Evolutionary conservation across 2,797 vertebrate genomes (phyloP).

Genomic region (Muscicapa striata): DNA sequence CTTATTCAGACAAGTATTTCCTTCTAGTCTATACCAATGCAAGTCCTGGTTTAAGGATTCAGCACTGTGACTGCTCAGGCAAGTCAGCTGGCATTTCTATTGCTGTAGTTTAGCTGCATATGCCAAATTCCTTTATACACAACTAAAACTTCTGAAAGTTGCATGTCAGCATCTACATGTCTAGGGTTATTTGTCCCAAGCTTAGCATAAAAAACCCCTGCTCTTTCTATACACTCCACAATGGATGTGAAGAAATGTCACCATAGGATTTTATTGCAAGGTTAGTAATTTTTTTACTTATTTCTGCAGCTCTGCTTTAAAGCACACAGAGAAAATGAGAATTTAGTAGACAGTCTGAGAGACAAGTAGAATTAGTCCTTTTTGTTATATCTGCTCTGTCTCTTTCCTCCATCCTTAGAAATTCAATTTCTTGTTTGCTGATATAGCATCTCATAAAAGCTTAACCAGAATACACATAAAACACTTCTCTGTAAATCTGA

Average conservation of each 20-base stretch:
- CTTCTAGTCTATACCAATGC: neutral
- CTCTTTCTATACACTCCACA: neutral
- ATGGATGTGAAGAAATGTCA: neutral
- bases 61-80: neutral
- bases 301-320: slow-evolving; percentile 1
- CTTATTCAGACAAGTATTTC: neutral
- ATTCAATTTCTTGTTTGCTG: slow-evolving; percentile 34
- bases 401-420: slow-evolving; percentile 8
- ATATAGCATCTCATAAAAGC: slow-evolving; percentile 60
- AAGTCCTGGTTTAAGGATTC: neutral
- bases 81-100: neutral
- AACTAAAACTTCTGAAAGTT: neutral
- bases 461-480: slow-evolving; percentile 66
- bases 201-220: neutral
- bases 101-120: neutral
- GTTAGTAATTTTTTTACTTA: neutral
- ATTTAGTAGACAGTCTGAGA: slow-evolving; percentile 7
- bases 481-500: neutral
- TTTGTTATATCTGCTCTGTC: slow-evolving; percentile 29
- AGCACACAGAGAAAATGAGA: neutral
- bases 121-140: neutral
- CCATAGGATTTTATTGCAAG: neutral
- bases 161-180: neutral
- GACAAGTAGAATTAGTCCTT: slow-evolving; percentile 16
- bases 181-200: neutral